A percentile compares a stretch with the other conserved stretches of the same genome.
Evolutionary conservation across 2,888 invertebrate species (phyloP).

Genomic region (Cataglyphis cursor): DNA sequence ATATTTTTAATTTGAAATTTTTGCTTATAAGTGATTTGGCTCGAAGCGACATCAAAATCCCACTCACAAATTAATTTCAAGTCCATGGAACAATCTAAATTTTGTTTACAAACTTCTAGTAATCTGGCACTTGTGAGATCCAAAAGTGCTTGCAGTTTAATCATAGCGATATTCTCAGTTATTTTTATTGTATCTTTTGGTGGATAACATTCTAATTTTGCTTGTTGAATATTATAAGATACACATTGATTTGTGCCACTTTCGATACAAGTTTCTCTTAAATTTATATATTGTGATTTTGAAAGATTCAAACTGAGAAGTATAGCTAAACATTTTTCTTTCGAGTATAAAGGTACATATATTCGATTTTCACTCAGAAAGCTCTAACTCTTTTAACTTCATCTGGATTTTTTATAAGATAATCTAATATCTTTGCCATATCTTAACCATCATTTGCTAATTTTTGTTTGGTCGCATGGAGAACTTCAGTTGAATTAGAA

Average conservation of each 20-base stretch:
- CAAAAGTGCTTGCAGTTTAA: conserved; percentile 3
- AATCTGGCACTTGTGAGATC: neutral
- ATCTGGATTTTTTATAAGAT: too few species aligned
- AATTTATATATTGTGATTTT: too few species aligned
- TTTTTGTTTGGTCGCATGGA: too few species aligned
- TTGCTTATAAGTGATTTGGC: conserved; percentile 21
- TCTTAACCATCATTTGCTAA: too few species aligned
- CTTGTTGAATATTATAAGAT: conserved; percentile 13
- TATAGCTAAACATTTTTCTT: too few species aligned
- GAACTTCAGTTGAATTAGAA: too few species aligned
- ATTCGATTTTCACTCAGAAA: too few species aligned
- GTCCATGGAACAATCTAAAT: neutral
- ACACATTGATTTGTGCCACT: conserved; percentile 7
- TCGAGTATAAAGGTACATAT: too few species aligned
- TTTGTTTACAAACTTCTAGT: conserved; percentile 12
- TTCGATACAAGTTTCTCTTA: too few species aligned
- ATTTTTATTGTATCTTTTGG: conserved; percentile 19
- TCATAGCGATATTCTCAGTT: conserved; percentile 3
- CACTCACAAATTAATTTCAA: conserved; percentile 27
- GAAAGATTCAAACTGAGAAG: too few species aligned
- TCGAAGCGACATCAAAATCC: conserved; percentile 14
- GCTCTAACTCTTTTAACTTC: too few species aligned
- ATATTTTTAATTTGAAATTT: conserved; percentile 19
- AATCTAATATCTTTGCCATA: too few species aligned
- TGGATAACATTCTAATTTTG: conserved; percentile 15